These are phyloP conservation scores for Rhagologus leucostigma DNA, from an alignment of 2,113 vertebrate species.

Conservation along the genomic window DNA sequence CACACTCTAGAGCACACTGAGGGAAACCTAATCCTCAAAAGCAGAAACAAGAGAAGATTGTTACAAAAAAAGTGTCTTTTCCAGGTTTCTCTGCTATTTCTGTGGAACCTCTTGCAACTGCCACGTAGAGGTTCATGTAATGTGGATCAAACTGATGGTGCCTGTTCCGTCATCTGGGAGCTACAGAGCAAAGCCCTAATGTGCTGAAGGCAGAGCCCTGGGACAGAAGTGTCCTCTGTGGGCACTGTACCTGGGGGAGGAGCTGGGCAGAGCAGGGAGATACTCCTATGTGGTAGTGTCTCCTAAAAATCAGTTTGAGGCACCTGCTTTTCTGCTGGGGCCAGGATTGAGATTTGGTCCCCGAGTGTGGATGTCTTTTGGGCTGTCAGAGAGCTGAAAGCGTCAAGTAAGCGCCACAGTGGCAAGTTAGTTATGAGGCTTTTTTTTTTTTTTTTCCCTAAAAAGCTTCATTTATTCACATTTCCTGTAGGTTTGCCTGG, in stretches of 20 bases:
- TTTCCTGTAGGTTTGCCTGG: not conserved
- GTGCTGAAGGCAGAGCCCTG: not conserved
- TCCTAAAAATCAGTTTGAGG: not conserved
- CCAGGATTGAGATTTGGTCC: not conserved
- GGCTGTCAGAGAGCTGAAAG: not conserved
- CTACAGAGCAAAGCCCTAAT: not conserved
- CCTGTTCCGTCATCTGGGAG: rapidly evolving
- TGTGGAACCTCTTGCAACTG: not conserved
- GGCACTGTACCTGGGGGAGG: not conserved
- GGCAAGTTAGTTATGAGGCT: not conserved
- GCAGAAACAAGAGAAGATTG: not conserved
- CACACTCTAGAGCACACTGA: not conserved
- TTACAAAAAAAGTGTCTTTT: not conserved
- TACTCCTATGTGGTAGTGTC: not conserved
- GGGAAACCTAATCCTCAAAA: slow-evolving; percentile 33
- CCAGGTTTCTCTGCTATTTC: not conserved
- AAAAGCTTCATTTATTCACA: not conserved
- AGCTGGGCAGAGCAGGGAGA: not conserved
- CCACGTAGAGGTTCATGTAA: not conserved
- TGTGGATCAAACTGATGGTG: rapidly evolving
- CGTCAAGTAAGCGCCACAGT: rapidly evolving
- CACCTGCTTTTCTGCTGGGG: not conserved
- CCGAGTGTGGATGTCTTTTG: not conserved
- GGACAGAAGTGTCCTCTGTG: not conserved
- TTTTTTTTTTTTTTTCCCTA: not conserved